phyloP scores from a whole-genome alignment of 2,797 vertebrate species.

The Sebastes taczanowskii region DNA sequence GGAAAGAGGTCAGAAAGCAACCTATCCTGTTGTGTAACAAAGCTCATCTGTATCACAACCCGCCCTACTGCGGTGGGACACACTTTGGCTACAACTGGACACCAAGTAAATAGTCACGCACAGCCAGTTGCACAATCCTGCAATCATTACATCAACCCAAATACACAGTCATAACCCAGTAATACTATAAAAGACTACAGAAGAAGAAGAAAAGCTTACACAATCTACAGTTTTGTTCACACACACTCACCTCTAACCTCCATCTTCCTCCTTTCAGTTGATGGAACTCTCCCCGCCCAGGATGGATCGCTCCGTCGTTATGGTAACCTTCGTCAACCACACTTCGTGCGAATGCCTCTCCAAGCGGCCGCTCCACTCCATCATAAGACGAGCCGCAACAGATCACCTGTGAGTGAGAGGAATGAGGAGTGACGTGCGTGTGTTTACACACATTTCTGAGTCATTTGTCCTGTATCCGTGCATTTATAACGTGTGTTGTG shows the following conservation, averaged over 20 bases:
- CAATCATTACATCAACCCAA: constrained; percentile 17
- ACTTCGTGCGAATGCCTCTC: constrained; percentile 76
- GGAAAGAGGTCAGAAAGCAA: constrained; percentile 20
- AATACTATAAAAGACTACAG: background rate
- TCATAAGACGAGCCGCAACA: constrained; percentile 75
- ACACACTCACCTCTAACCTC: background rate
- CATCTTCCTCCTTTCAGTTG: constrained; percentile 56
- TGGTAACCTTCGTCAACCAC: constrained; percentile 81
- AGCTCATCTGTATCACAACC: constrained; percentile 3
- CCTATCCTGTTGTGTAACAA: constrained; percentile 27
- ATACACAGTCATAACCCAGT: background rate
- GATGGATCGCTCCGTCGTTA: constrained; percentile 65
- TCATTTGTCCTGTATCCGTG: background rate
- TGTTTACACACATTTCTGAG: background rate
- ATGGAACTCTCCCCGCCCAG: constrained; percentile 72
- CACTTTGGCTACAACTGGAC: constrained; percentile 40
- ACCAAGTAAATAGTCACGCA: constrained; percentile 22
- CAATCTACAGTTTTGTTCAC: background rate
- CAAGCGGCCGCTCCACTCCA: constrained; percentile 76
- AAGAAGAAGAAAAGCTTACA: background rate
- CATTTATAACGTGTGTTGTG: constrained; percentile 4
- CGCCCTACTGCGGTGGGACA: constrained; percentile 25
- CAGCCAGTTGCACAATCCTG: constrained; percentile 23
- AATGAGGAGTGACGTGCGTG: background rate
- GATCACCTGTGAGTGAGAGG: constrained; percentile 73